Conservation (phyloP, 2,113 vertebrate species). For the Cariama cristata region DNA sequence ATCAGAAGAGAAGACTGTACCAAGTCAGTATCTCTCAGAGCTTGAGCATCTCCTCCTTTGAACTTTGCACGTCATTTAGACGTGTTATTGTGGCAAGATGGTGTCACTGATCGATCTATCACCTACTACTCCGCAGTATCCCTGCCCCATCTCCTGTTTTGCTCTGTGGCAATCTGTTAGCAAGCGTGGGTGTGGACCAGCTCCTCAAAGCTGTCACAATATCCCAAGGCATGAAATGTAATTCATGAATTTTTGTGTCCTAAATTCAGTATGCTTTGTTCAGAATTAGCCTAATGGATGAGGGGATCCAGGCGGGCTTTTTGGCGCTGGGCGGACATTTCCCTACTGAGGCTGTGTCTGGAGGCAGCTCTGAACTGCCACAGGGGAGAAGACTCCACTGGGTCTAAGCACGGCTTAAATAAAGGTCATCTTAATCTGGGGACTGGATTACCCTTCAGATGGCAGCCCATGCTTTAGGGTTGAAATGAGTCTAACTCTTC, state of each 20-base stretch:
- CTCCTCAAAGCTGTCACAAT: neutral
- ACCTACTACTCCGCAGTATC: neutral
- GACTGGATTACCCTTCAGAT: neutral
- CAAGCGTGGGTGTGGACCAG: neutral
- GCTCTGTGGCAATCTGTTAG: neutral
- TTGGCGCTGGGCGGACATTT: neutral
- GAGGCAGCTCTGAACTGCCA: neutral
- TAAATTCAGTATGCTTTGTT: neutral
- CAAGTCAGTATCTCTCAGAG: neutral
- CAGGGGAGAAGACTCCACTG: neutral
- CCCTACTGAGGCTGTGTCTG: neutral
- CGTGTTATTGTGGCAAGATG: neutral
- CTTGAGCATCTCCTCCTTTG: neutral
- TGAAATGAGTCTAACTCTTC: neutral
- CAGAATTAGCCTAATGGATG: neutral
- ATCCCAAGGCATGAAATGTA: neutral
- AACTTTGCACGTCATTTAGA: neutral
- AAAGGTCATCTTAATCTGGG: neutral
- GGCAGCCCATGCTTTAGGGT: neutral
- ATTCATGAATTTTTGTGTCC: neutral
- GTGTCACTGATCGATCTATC: neutral
- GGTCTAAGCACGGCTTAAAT: neutral
- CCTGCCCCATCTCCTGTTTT: neutral
- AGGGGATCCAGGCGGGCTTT: rapidly evolving
- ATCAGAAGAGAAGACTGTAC: neutral